Evolutionary conservation across 2,113 vertebrate genomes (phyloP), one percentile per base, ranked within the genome.

Genomic region (Misgurnus mizolepis): DNA sequence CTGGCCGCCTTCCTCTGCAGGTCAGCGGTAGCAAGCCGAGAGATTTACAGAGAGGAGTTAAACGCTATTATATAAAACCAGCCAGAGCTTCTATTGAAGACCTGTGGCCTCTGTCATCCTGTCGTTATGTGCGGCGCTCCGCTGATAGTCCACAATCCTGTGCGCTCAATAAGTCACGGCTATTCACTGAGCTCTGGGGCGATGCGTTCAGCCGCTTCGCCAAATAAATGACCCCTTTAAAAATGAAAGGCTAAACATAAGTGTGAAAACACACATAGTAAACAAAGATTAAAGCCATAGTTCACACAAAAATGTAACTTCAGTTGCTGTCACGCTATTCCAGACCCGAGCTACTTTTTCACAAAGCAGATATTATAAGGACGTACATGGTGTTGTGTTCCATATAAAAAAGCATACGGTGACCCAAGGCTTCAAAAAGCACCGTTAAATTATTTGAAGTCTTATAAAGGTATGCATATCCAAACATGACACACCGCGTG

Each of bases 11-110:
- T 45, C 43, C 18, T 49, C 8, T 14, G 3, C 58, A 49, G 73
- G 73, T 64, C 72, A 64, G 22, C 72, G 3, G 18, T 47, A 47
- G 41, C 72, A 62, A 18, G 7, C 41, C 12, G 3, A 39, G 18
- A 49, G 58, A 61, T 62, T 50, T 64, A 76, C 43, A 64, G 12
- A 75, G 70, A 60, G 22, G 9, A n/a, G 34, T 58, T 72, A 58
- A 72, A 34, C 14, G 49, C 68, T 17, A 34, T 50, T 70, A 53
- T 53, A 53, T 70, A 39, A 58, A 55, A 72, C 50, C 70, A 43
- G n/a, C 55, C 10, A 8, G 17, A 60, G 55, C 55, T 3, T 58
- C 70, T 45, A 22, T 60, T 60, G n/a, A 60, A 60, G 70, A 73
- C 55, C 55, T 60, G 70, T 60, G 58, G 55, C 70, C 55, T 41